Evolutionary conservation across 1,140 invertebrate species (phyloP), one percentile per base, ranked within the genome.

Genomic region (Kradibia gibbosae): DNA sequence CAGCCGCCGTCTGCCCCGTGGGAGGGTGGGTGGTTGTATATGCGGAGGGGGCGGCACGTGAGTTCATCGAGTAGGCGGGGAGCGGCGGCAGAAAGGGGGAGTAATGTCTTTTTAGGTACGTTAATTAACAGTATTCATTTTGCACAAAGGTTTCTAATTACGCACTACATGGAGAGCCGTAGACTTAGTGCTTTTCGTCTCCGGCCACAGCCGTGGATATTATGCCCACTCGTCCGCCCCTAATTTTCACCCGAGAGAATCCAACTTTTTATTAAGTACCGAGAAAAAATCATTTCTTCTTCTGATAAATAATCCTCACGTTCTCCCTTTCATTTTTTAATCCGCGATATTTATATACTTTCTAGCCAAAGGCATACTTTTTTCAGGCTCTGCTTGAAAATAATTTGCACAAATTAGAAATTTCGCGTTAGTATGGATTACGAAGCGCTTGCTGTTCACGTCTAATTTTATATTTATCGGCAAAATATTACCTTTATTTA

Each of bases 81-180:
- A n/a, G n/a, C n/a, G n/a, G n/a, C n/a, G n/a, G n/a, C n/a, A n/a
- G n/a, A 36, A 57, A 20, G 34, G 72, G 39, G 88, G 88, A 89
- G 90, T 92, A 91, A 92, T 91, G 91, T 92, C 92, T 92, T 92
- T 92, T 92, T 88, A 89, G 91, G 88, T 89, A 91, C 90, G 88
- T 92, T 92, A 92, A 92, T 92, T 92, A 92, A 92, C 90, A 90
- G 91, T 92, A 92, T 92, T 92, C 92, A 92, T 92, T 92, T 92
- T 92, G 90, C 90, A 92, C 92, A 92, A 92, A 92, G 92, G 92
- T 92, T 92, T 92, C 91, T 92, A 92, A 92, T 92, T 92, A 92
- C 91, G 91, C 88, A 89, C 88, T 91, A 86, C 88, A 89, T 88
- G 89, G 92, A 87, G 88, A 50, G 60, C 39, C 86, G 89, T 89